Base-by-base conservation (phyloP, 2,888 invertebrate genomes). In the Leucophenga montana region DNA sequence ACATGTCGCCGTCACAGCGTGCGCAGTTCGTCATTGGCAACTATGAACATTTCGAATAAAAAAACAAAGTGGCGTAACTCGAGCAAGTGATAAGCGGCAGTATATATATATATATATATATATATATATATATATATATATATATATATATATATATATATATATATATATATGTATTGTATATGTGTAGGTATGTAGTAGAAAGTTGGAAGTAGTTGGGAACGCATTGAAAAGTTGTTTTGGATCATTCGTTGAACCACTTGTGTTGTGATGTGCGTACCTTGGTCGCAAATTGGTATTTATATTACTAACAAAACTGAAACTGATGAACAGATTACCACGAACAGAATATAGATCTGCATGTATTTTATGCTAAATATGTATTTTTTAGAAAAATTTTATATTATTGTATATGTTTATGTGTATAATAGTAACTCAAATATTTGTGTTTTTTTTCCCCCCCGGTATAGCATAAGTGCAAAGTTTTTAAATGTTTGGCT, bases 1-100 rank as follows among this genome's bases (percentile, higher is more conserved):
- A 95, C 84, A 92, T 95, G 92, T 91, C 93, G 27, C 93, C 93
- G n/a, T 88, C 87, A 56, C 90, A 91, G 85, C 90, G 94, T 75
- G 48, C 57, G 0, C 66, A 14, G 13, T 84, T 65, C 22, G 70
- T 83, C 13, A 75, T 71, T 20, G 54, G 69, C 1, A 77, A 69
- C 39, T 82, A 82, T 75, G 83, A 82, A 66, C 67, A 82, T 44
- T 82, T 82, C 72, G 81, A 82, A 73, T 82, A 83, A 61, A 53
- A 53, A 33, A 68, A n/a, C 33, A 3, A 59, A 39, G 57, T 22
- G 9, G 14, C 18, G 27, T 11, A 39, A 11, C 20, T 39, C 20
- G 27, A 13, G 31, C 13, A 56, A 27, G 46, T 50, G 50, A 18
- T 50, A 50, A 50, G 14, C 13, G 50, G 14, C n/a, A 14, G n/a